Conservation (phyloP, 2,888 invertebrate genomes). For the Caradrina kadenii region DNA sequence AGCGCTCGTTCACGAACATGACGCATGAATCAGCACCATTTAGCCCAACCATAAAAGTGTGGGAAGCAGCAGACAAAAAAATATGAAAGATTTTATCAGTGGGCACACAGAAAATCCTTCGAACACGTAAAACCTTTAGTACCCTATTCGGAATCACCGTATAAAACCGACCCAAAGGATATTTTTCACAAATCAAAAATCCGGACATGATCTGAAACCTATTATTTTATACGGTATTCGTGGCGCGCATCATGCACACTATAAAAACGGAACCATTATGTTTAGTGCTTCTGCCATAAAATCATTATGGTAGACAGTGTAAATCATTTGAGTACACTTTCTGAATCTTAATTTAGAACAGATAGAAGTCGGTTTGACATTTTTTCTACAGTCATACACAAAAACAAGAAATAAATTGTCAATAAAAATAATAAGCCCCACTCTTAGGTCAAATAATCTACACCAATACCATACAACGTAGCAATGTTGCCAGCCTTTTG, state of each 20-base stretch:
- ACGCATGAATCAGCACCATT: too few relatives aligned
- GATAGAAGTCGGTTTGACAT: constrained; percentile 7
- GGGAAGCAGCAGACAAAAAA: too few relatives aligned
- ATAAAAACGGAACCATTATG: constrained; percentile 48
- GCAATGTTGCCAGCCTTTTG: too few relatives aligned
- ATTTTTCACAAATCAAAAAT: neutral
- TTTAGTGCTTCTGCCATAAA: constrained; percentile 51
- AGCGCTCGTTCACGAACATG: too few relatives aligned
- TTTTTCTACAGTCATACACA: neutral
- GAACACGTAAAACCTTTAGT: neutral
- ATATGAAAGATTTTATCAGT: too few relatives aligned
- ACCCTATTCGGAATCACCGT: neutral
- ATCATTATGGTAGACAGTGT: constrained; percentile 46
- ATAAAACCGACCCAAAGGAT: neutral
- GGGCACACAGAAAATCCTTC: neutral
- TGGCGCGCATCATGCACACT: constrained; percentile 1
- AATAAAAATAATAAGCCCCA: too few relatives aligned
- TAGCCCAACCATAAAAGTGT: too few relatives aligned
- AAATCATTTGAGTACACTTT: constrained; percentile 39
- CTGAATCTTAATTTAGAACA: constrained; percentile 29
- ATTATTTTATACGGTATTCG: constrained; percentile 22
- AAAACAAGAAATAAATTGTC: too few relatives aligned
- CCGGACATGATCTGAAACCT: constrained; percentile 17
- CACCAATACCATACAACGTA: too few relatives aligned
- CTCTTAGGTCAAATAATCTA: too few relatives aligned